Conservation (phyloP, 2,113 vertebrate species). For the Ceyx margarethae region DNA sequence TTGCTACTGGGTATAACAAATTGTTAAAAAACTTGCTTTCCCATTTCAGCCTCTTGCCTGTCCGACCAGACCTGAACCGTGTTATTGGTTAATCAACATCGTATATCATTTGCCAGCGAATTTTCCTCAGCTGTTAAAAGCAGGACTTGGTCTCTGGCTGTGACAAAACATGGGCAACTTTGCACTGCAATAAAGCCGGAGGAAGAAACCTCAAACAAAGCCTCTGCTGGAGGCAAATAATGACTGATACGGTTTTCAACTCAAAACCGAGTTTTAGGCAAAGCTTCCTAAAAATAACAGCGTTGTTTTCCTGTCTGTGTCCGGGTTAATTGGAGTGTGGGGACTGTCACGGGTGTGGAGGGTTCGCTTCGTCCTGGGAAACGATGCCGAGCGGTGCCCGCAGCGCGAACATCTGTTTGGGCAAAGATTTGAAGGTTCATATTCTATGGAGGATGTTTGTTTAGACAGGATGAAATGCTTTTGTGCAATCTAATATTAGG, state of each 20-base stretch:
- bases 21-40: slow-evolving; percentile 72
- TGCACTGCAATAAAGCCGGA: background rate
- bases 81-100: slow-evolving; percentile 39
- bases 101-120: slow-evolving; percentile 43
- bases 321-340: background rate
- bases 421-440: slow-evolving; percentile 46
- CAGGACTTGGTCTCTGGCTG: slow-evolving; percentile 45
- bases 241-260: background rate
- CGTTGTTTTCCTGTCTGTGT: background rate
- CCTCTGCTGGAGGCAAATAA: background rate
- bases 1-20: slow-evolving; percentile 78
- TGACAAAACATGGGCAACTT: background rate
- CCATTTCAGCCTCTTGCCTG: slow-evolving; percentile 51
- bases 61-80: slow-evolving; percentile 44
- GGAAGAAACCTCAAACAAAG: background rate
- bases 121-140: slow-evolving; percentile 68
- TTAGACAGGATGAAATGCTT: slow-evolving; percentile 66
- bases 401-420: slow-evolving; percentile 34
- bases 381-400: background rate
- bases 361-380: background rate
- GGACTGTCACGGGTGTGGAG: background rate
- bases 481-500: slow-evolving; percentile 69
- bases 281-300: slow-evolving; percentile 32
- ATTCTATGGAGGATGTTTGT: slow-evolving; percentile 58
- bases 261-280: background rate